A percentile compares a stretch with the other conserved stretches of the same genome.
Evolutionary conservation across 2,888 invertebrate species (phyloP).

Genomic region (Seira musarum): DNA sequence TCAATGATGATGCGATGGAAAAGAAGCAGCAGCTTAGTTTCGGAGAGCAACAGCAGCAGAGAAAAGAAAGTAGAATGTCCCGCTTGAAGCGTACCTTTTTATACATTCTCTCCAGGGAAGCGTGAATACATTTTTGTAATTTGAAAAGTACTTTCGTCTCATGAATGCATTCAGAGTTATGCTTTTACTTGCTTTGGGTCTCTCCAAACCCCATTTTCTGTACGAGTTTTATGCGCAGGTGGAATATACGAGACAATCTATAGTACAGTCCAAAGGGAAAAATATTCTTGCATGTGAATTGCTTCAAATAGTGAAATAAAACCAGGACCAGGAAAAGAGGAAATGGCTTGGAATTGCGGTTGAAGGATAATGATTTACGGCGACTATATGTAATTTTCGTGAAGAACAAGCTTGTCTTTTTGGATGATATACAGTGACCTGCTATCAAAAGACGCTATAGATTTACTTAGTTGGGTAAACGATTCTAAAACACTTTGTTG

Average conservation of each 20-base stretch:
- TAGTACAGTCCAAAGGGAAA: too few species aligned
- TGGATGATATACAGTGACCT: neutral
- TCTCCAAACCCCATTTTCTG: too few species aligned
- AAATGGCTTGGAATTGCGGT: neutral
- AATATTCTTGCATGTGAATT: neutral
- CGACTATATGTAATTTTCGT: neutral
- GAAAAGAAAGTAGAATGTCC: neutral
- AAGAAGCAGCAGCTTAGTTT: too few species aligned
- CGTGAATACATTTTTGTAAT: conserved; percentile 30
- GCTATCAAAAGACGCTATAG: neutral
- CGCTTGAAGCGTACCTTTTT: conserved; percentile 14
- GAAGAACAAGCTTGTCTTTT: neutral
- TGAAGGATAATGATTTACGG: neutral
- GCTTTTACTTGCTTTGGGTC: too few species aligned
- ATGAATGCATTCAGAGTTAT: too few species aligned
- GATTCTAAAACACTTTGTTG: too few species aligned
- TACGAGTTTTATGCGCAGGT: too few species aligned
- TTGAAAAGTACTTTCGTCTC: conserved; percentile 3
- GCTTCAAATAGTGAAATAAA: neutral
- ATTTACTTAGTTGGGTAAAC: too few species aligned
- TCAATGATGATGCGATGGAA: too few species aligned
- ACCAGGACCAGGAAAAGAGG: neutral
- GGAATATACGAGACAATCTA: too few species aligned
- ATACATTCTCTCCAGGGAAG: conserved; percentile 13
- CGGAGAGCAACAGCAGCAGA: neutral